These are phyloP conservation scores for Notolabrus celidotus DNA, from an alignment of 2,797 vertebrate genomes.

Conservation along the genomic window DNA sequence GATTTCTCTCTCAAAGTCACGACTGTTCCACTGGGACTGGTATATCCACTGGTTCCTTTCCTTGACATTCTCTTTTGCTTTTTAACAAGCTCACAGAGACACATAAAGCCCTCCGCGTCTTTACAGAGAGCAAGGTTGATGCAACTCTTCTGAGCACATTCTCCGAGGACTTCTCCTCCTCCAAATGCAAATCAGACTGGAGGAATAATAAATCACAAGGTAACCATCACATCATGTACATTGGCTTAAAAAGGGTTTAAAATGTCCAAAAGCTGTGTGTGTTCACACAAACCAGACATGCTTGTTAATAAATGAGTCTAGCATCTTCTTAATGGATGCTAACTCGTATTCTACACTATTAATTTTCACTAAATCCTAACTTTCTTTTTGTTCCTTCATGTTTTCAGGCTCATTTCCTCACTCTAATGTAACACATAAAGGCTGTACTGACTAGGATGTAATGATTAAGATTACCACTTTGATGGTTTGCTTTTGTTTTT, in stretches of 20 bases:
- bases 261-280: conserved; percentile 38
- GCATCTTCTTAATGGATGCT: conserved; percentile 51
- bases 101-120: conserved; percentile 70
- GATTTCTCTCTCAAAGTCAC: conserved; percentile 75
- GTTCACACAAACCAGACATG: conserved; percentile 28
- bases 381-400: conserved; percentile 45
- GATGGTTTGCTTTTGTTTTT: conserved; percentile 74
- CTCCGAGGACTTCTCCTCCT: conserved; percentile 54
- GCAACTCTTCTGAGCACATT: conserved; percentile 62
- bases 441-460: conserved; percentile 49
- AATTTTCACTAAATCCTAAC: conserved; percentile 34
- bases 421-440: conserved; percentile 60
- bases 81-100: conserved; percentile 81
- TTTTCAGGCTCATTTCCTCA: conserved; percentile 47
- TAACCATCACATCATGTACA: conserved; percentile 48
- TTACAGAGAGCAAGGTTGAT: conserved; percentile 66
- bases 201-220: conserved; percentile 55
- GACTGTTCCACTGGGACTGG: conserved; percentile 67
- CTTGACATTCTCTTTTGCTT: conserved; percentile 74
- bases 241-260: conserved; percentile 35
- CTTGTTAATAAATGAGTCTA: conserved; percentile 43
- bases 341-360: conserved; percentile 50
- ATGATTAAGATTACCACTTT: conserved; percentile 73
- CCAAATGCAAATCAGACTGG: conserved; percentile 58
- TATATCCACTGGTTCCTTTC: conserved; percentile 74